Evolutionary conservation across 2,888 invertebrate species (phyloP).

Genomic region (Cephus nigrinus): DNA sequence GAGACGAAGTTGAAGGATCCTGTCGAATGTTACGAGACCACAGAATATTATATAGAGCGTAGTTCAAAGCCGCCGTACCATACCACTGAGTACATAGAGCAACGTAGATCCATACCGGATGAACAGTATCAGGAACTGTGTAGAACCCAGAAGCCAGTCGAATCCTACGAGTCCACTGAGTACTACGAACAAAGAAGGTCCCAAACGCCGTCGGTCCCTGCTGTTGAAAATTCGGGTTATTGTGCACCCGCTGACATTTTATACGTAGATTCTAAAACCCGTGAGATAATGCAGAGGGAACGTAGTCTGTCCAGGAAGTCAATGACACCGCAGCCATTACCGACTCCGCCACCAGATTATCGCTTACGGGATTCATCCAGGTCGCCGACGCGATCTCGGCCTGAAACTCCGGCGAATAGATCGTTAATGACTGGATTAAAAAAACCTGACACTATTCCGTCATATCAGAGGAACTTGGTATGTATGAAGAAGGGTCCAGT

Average conservation of each 20-base stretch:
- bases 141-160: neutral
- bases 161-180: neutral
- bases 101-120: neutral
- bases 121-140: neutral
- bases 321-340: constrained; percentile 52
- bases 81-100: neutral
- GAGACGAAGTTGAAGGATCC: neutral
- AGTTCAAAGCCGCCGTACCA: neutral
- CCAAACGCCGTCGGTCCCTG: constrained; percentile 49
- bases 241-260: constrained; percentile 58
- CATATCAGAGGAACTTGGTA: constrained; percentile 82
- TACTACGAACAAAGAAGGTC: constrained; percentile 30
- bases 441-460: constrained; percentile 82
- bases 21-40: neutral
- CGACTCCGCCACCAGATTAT: constrained; percentile 60
- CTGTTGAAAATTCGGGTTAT: constrained; percentile 40
- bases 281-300: constrained; percentile 33
- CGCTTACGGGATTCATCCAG: constrained; percentile 63
- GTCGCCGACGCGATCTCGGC: constrained; percentile 68
- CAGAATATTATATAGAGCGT: neutral
- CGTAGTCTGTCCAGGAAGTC: constrained; percentile 32
- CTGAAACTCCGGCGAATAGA: constrained; percentile 73
- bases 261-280: constrained; percentile 45
- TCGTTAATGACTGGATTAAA: constrained; percentile 65
- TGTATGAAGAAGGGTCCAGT: constrained; percentile 65